These are phyloP conservation scores for Scotopteryx bipunctaria DNA, from an alignment of 2,888 invertebrate genomes.

Conservation along the genomic window DNA sequence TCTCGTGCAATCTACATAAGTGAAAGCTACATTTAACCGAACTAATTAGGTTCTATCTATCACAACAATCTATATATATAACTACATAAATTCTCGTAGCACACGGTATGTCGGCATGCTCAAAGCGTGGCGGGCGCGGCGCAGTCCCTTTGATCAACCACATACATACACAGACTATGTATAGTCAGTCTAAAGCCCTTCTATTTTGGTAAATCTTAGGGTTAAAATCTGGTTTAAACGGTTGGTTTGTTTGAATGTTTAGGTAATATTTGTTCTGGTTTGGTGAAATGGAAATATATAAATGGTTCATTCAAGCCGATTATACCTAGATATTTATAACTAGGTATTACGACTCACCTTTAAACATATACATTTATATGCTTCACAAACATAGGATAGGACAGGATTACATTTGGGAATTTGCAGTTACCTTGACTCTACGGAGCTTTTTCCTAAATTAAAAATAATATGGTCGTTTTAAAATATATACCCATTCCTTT, in stretches of 20 bases:
- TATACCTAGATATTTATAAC: too few relatives aligned
- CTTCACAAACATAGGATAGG: too few relatives aligned
- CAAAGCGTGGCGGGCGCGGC: conserved; percentile 53
- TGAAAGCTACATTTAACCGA: background rate
- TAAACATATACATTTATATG: too few relatives aligned
- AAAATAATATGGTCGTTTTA: too few relatives aligned
- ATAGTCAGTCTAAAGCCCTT: conserved; percentile 51
- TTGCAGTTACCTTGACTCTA: too few relatives aligned
- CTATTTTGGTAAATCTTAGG: conserved; percentile 52
- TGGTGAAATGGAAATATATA: conserved; percentile 20
- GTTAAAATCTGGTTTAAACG: conserved; percentile 34
- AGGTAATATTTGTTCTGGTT: conserved; percentile 13
- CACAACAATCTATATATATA: conserved; percentile 31
- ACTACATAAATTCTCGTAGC: conserved; percentile 39
- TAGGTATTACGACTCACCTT: too few relatives aligned
- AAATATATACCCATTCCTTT: too few relatives aligned
- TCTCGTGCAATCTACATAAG: too few relatives aligned
- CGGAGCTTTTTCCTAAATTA: too few relatives aligned
- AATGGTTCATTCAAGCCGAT: too few relatives aligned
- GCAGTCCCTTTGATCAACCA: conserved; percentile 59
- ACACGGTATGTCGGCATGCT: conserved; percentile 50
- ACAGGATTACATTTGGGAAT: too few relatives aligned
- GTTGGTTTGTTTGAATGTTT: conserved; percentile 10
- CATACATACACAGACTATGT: conserved; percentile 40
- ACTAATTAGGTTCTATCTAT: conserved; percentile 30